Conservation (phyloP, 2,797 vertebrate genomes). For the Neopelma chrysocephalum region DNA sequence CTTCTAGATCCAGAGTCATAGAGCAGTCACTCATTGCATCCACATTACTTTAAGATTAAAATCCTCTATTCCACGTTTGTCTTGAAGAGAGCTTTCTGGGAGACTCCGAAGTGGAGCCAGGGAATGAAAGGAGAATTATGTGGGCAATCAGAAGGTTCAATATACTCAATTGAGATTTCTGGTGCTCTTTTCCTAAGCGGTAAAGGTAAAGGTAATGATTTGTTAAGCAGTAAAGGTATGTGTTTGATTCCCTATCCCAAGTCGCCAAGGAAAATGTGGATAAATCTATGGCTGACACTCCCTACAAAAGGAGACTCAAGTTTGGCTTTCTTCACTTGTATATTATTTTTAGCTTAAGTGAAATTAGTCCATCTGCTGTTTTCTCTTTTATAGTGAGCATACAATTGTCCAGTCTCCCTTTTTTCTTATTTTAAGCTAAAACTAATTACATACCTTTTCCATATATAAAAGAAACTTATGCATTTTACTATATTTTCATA, state of each 20-base stretch:
- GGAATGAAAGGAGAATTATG: background rate
- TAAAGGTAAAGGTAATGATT: background rate
- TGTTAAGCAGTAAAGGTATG: background rate
- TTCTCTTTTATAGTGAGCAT: background rate
- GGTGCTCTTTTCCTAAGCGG: background rate
- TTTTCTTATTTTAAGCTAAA: constrained; percentile 12
- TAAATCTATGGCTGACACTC: background rate
- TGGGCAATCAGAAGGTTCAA: background rate
- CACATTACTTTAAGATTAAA: background rate
- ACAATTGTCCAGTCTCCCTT: background rate
- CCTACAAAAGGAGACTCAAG: background rate
- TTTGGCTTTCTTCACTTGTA: background rate
- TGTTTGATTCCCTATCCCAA: background rate
- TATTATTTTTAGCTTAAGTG: background rate
- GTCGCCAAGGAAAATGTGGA: background rate
- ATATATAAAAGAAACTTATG: constrained; percentile 13
- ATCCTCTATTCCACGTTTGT: background rate
- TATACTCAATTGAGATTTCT: background rate
- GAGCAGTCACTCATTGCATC: background rate
- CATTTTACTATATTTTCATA: constrained; percentile 61
- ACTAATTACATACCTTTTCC: constrained; percentile 40
- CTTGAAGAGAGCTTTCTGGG: background rate
- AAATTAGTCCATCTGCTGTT: background rate
- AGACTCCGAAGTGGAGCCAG: background rate
- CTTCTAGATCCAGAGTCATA: background rate